phyloP scores from a whole-genome alignment of 1,140 invertebrate genomes.

The Pectinophora gossypiella region DNA sequence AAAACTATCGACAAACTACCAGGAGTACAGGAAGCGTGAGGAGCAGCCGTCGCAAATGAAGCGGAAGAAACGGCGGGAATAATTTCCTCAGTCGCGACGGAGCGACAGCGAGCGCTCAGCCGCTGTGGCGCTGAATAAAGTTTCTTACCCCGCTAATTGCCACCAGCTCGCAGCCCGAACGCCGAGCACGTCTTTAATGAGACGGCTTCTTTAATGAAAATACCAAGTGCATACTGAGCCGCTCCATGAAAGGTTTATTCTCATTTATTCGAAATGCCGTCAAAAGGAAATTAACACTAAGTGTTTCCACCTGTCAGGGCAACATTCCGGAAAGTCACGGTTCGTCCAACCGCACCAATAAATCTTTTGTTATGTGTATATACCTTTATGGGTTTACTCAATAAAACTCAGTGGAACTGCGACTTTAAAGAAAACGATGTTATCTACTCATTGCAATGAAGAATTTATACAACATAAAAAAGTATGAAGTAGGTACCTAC shows the following conservation, averaged over 20 bases:
- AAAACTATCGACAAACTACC: slow-evolving; percentile 6
- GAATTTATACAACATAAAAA: neutral
- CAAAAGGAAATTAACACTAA: slow-evolving; percentile 1
- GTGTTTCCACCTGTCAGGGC: neutral
- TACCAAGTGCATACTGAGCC: slow-evolving; percentile 45
- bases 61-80: slow-evolving; percentile 50
- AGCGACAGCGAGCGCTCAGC: slow-evolving; percentile 30
- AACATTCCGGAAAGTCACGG: neutral
- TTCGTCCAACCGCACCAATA: neutral
- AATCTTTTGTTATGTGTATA: neutral
- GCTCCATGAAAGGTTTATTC: slow-evolving; percentile 14
- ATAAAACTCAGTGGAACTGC: neutral
- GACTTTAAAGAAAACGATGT: neutral
- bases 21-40: slow-evolving; percentile 14
- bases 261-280: neutral
- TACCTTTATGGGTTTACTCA: no score
- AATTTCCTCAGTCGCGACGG: slow-evolving; percentile 47
- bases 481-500: neutral
- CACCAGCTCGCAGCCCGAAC: slow-evolving; percentile 43
- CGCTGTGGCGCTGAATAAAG: slow-evolving; percentile 45
- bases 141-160: slow-evolving; percentile 65
- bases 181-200: slow-evolving; percentile 62
- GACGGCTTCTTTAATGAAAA: slow-evolving; percentile 70
- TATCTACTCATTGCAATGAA: no score
- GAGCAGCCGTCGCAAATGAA: slow-evolving; percentile 38